phyloP scores from a whole-genome alignment of 2,797 vertebrate species.

The Catostomus latipinnis region DNA sequence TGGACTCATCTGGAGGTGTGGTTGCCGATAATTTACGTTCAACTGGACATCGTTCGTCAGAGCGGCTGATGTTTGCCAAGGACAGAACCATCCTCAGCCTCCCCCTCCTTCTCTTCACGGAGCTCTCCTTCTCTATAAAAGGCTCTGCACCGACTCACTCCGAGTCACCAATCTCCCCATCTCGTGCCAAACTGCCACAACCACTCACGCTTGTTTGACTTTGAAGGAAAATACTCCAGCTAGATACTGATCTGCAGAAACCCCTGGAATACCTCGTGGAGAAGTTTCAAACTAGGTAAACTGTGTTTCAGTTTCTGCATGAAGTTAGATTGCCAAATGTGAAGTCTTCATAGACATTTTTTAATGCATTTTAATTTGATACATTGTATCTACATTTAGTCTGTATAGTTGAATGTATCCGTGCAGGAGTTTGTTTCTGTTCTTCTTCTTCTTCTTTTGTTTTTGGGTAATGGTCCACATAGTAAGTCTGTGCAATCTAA shows the following conservation, averaged over 20 bases:
- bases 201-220: slow-evolving; percentile 46
- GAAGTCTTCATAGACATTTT: no score
- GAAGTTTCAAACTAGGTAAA: slow-evolving; percentile 41
- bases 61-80: slow-evolving; percentile 65
- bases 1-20: background rate
- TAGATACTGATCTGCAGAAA: slow-evolving; percentile 25
- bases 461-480: no score
- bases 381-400: background rate
- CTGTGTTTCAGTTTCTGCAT: background rate
- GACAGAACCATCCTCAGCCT: slow-evolving; percentile 57
- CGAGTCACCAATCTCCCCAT: slow-evolving; percentile 59
- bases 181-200: slow-evolving; percentile 58
- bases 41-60: slow-evolving; percentile 64
- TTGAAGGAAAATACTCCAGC: slow-evolving; percentile 64
- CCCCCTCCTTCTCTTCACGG: slow-evolving; percentile 53
- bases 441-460: background rate
- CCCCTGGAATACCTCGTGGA: slow-evolving; percentile 50
- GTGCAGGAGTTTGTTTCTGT: no score
- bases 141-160: slow-evolving; percentile 64
- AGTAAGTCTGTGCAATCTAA: background rate
- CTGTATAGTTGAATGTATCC: background rate
- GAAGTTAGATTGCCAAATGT: background rate
- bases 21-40: slow-evolving; percentile 59
- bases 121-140: slow-evolving; percentile 83
- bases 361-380: no score